phyloP scores from a whole-genome alignment of 2,888 invertebrate genomes.

The Ernsta delagoae region DNA sequence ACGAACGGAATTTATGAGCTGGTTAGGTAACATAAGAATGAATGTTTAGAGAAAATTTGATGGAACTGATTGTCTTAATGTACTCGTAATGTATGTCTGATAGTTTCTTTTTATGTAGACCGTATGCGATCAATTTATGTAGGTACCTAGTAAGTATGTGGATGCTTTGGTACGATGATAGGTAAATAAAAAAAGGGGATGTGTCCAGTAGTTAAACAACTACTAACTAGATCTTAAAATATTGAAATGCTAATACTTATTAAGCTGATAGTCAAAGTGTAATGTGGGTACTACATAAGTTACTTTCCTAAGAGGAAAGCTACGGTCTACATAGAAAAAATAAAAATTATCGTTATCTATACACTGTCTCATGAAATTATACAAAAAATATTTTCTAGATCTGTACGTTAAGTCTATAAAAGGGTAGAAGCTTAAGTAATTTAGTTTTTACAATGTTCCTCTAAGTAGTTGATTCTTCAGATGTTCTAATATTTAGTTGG shows the following conservation, averaged over 20 bases:
- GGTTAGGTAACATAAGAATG: background rate
- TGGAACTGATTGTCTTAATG: slow-evolving; percentile 19
- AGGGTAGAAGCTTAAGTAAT: slow-evolving; percentile 51
- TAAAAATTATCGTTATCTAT: slow-evolving; percentile 4
- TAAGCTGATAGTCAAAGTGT: background rate
- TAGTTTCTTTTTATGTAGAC: background rate
- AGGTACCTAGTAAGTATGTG: background rate
- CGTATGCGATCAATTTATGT: slow-evolving; percentile 3
- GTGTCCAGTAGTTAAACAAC: background rate
- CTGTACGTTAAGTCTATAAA: slow-evolving; percentile 44
- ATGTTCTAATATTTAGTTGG: slow-evolving; percentile 50
- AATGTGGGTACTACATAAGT: background rate
- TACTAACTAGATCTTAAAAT: background rate
- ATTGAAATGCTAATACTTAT: background rate
- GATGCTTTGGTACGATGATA: background rate
- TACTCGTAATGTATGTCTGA: background rate
- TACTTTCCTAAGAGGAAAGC: background rate
- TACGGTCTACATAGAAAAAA: slow-evolving; percentile 15
- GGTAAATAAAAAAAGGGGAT: background rate
- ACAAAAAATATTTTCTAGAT: slow-evolving; percentile 44
- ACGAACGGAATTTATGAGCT: slow-evolving; percentile 9
- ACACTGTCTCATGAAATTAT: slow-evolving; percentile 27
- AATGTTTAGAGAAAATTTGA: slow-evolving; percentile 19
- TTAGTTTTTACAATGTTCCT: slow-evolving; percentile 69
- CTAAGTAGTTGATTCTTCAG: slow-evolving; percentile 61